Evolutionary conservation across 1,140 invertebrate genomes (phyloP).

Genomic region (Trichogramma pretiosum): DNA sequence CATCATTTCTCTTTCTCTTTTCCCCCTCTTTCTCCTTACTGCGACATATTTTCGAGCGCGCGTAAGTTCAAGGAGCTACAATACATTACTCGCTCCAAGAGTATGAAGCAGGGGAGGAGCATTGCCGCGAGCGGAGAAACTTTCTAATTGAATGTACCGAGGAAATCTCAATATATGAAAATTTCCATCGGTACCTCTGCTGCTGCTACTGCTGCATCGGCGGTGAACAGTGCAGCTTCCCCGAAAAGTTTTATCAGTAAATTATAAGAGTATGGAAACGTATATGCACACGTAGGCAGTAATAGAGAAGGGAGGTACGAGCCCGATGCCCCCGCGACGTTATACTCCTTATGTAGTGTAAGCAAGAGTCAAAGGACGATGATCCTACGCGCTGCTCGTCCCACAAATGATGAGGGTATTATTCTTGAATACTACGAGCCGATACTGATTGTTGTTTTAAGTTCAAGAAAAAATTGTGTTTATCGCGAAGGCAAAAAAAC

Average conservation of each 20-base stretch:
- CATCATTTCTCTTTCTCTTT: too few relatives aligned
- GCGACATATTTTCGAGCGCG: conserved; percentile 25
- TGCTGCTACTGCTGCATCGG: not conserved
- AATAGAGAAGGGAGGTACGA: conserved; percentile 6
- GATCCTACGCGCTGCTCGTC: not conserved
- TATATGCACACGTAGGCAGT: not conserved
- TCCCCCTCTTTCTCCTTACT: too few relatives aligned
- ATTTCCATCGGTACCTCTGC: conserved; percentile 2
- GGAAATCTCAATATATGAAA: conserved; percentile 20
- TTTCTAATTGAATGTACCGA: conserved; percentile 20
- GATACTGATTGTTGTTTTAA: too few relatives aligned
- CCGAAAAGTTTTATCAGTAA: not conserved
- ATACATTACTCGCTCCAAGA: too few relatives aligned
- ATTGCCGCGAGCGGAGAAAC: conserved; percentile 17
- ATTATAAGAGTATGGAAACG: not conserved
- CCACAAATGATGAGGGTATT: not conserved
- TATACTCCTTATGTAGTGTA: not conserved
- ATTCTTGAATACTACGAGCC: too few relatives aligned
- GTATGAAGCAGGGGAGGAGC: too few relatives aligned
- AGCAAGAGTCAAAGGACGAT: not conserved
- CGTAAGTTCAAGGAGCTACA: too few relatives aligned
- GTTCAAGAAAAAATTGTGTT: too few relatives aligned
- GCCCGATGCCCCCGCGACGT: not conserved
- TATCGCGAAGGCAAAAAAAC: too few relatives aligned
- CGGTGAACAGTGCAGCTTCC: not conserved